phyloP scores from a whole-genome alignment of 2,113 vertebrate species.

The Propithecus coquereli region DNA sequence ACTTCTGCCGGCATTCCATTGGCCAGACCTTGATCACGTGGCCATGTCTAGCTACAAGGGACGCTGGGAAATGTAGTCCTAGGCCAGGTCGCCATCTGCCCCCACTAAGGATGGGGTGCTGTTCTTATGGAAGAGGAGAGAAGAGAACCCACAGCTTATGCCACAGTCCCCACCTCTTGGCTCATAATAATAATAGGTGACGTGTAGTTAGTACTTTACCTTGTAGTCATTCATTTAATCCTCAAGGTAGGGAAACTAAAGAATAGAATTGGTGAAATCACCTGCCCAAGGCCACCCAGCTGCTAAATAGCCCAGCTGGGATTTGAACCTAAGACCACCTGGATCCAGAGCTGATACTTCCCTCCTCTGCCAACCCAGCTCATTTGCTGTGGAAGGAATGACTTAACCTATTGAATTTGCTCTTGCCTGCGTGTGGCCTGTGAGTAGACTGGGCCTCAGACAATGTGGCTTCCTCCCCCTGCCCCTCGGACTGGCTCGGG shows the following conservation, averaged over 20 bases:
- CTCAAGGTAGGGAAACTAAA: not conserved
- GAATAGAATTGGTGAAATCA: not conserved
- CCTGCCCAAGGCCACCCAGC: not conserved
- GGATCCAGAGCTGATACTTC: not conserved
- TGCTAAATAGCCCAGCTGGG: not conserved
- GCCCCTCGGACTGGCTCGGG: not conserved
- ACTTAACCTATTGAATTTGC: accelerated
- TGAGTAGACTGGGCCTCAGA: not conserved
- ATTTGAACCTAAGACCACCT: not conserved
- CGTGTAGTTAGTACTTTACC: not conserved
- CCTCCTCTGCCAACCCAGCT: not conserved
- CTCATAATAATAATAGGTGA: not conserved
- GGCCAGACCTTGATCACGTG: not conserved
- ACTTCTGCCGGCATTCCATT: not conserved
- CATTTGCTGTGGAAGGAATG: not conserved
- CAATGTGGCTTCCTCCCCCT: not conserved
- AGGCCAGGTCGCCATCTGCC: not conserved
- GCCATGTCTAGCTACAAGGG: not conserved
- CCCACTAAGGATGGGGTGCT: not conserved
- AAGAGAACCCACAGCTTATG: not conserved
- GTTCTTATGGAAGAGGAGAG: not conserved
- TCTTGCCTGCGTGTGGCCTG: not conserved
- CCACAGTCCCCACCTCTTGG: not conserved
- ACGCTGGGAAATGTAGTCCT: conserved; percentile 42
- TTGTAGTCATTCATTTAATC: not conserved